phyloP scores from a whole-genome alignment of 2,797 vertebrate species.

The Gymnopithys bicolor region DNA sequence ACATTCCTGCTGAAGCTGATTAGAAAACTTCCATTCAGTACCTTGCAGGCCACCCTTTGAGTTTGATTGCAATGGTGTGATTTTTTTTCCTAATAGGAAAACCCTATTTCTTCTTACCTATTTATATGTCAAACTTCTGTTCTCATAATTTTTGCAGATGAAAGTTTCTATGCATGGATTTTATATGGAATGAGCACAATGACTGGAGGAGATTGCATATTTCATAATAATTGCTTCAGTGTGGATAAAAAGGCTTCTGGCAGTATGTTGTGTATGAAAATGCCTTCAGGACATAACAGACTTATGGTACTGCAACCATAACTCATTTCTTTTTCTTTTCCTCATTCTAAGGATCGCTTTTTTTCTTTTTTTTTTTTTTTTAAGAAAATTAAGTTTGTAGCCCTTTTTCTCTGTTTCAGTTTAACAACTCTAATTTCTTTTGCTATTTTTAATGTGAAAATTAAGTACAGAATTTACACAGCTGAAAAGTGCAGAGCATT shows the following conservation, averaged over 20 bases:
- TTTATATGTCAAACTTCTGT: not conserved
- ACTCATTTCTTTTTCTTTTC: fast-evolving
- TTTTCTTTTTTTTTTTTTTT: not conserved
- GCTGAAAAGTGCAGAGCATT: not conserved
- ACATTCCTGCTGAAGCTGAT: not conserved
- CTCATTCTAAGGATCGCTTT: not conserved
- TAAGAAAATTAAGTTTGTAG: not conserved
- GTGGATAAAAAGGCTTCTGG: not conserved
- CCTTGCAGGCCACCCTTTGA: not conserved
- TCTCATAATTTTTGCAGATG: not conserved
- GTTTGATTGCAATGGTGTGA: not conserved
- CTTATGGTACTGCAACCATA: not conserved
- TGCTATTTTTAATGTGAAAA: not conserved
- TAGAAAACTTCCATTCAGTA: not conserved
- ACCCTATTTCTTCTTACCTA: not conserved
- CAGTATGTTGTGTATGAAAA: not conserved
- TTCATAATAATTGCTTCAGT: not conserved
- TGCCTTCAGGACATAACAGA: not conserved
- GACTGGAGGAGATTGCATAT: not conserved
- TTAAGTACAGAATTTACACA: not conserved
- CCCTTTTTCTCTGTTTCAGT: not conserved
- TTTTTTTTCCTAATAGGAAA: not conserved
- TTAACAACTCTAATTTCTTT: not conserved
- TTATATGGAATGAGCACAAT: not conserved
- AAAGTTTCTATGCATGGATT: not conserved